These are phyloP conservation scores for Apodemia duryi DNA, from an alignment of 2,888 invertebrate genomes.

Conservation along the genomic window DNA sequence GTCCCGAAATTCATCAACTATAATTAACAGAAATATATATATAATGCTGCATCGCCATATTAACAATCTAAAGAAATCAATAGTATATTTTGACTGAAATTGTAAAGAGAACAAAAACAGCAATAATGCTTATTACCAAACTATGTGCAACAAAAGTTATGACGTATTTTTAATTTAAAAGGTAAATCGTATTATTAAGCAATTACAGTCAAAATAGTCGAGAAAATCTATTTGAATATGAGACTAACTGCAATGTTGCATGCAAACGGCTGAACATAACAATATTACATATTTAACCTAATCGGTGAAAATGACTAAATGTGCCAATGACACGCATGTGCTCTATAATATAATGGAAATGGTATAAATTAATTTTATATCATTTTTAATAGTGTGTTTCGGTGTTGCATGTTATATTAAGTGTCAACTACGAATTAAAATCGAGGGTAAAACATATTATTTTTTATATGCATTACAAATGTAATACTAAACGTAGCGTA, in stretches of 20 bases:
- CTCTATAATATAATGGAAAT: conserved; percentile 21
- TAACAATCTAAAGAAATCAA: background rate
- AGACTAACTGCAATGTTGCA: conserved; percentile 32
- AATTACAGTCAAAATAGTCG: conserved; percentile 15
- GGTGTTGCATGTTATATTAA: conserved; percentile 30
- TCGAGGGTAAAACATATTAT: too few species aligned
- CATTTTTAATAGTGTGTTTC: conserved; percentile 20
- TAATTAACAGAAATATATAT: background rate
- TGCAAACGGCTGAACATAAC: conserved; percentile 25
- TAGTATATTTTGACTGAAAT: conserved; percentile 3
- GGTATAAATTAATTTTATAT: conserved; percentile 23
- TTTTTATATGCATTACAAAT: too few species aligned
- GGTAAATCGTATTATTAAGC: conserved; percentile 7
- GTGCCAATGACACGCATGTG: conserved; percentile 29
- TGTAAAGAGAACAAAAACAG: background rate
- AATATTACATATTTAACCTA: background rate
- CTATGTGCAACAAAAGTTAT: too few species aligned
- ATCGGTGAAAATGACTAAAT: conserved; percentile 23
- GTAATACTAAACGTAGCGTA: too few species aligned
- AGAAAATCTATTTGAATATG: conserved; percentile 11
- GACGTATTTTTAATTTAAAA: background rate
- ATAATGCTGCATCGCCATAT: conserved; percentile 7
- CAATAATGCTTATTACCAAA: background rate
- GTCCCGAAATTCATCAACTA: too few species aligned
- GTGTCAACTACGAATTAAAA: background rate